Evolutionary conservation across 35 echinoderm and acorn worm species (phyloP).

Genomic region (Ptychodera flava): DNA sequence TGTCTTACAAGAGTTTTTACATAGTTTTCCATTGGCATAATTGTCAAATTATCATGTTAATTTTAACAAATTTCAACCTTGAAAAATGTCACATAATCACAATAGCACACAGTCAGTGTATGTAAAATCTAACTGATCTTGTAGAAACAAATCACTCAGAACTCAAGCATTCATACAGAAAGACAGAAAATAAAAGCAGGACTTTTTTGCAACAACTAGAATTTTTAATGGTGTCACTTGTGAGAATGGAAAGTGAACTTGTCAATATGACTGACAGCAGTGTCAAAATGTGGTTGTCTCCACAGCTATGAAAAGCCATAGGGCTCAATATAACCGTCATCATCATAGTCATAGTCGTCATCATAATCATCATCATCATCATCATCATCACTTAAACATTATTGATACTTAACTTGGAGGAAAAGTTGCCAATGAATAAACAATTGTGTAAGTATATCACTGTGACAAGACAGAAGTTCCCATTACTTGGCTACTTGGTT

Average conservation of each 20-base stretch:
- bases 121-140: no score
- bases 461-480: neutral
- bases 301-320: neutral
- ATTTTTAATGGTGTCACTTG: neutral
- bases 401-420: neutral
- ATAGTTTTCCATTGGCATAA: no score
- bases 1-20: no score
- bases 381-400: no score
- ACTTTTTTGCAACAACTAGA: neutral
- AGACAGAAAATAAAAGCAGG: neutral
- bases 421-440: slow-evolving; percentile 2
- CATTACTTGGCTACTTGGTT: neutral
- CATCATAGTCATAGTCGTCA: neutral
- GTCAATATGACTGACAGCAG: neutral
- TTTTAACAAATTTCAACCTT: no score
- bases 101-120: no score
- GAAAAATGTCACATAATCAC: no score
- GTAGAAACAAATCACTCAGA: no score
- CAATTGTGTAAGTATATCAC: neutral
- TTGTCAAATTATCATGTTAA: no score
- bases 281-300: neutral
- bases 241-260: neutral
- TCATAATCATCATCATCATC: neutral
- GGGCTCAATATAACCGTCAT: neutral
- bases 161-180: no score